These are phyloP conservation scores for Habrosyne pyritoides DNA, from an alignment of 2,888 invertebrate species.

Conservation along the genomic window DNA sequence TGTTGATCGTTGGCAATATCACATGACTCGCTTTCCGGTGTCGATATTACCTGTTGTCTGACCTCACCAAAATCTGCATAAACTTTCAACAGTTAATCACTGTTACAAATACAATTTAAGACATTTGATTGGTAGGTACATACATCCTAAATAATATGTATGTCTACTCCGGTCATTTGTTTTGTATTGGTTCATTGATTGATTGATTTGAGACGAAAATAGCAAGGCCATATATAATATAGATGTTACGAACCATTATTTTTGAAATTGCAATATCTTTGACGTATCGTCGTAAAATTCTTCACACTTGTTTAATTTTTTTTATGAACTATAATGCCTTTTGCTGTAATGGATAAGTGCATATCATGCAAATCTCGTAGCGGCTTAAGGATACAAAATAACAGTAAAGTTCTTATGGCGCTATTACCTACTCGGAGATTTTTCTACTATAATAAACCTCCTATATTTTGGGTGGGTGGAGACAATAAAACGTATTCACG, in stretches of 20 bases:
- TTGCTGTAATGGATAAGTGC: neutral
- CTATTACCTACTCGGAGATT: neutral
- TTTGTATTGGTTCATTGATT: neutral
- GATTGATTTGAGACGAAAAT: neutral
- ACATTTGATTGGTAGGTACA: too few species aligned
- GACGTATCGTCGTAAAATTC: neutral
- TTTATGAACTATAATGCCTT: too few species aligned
- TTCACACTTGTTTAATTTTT: neutral
- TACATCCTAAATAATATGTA: too few species aligned
- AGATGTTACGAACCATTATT: too few species aligned
- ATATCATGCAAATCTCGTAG: neutral
- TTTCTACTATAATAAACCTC: too few species aligned
- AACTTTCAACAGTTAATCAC: neutral
- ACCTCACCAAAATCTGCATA: neutral
- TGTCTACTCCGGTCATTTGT: neutral
- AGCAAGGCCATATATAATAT: neutral
- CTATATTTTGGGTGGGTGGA: neutral
- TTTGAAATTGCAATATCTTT: neutral
- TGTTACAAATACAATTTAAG: constrained; percentile 9
- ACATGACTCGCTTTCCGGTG: neutral
- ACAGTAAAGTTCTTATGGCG: too few species aligned
- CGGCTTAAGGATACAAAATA: too few species aligned
- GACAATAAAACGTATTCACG: neutral
- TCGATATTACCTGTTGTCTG: neutral
- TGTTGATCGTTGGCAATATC: constrained; percentile 2